Percentiles rank a stretch among this genome's conserved stretches.
phyloP scores from a whole-genome alignment of 2,797 vertebrate genomes.

The Fistularia commersonii region DNA sequence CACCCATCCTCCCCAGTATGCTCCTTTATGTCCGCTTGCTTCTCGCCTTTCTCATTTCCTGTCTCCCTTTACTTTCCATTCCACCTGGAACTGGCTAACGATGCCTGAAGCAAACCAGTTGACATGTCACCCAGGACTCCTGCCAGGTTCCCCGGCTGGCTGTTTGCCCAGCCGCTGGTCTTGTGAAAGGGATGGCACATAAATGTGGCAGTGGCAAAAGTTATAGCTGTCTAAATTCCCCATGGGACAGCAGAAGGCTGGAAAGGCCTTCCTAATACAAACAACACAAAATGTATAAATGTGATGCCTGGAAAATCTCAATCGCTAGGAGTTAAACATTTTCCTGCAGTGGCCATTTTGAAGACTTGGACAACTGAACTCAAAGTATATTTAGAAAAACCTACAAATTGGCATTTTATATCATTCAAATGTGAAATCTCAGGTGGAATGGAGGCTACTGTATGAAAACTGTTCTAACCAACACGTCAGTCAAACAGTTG shows the following conservation, averaged over 20 bases:
- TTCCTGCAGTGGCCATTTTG: conserved; percentile 36
- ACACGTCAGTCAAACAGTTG: too few species aligned
- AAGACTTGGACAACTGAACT: conserved; percentile 6
- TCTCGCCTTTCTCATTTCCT: conserved; percentile 15
- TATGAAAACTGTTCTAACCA: too few species aligned
- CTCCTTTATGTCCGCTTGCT: conserved; percentile 21
- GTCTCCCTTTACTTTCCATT: conserved; percentile 1
- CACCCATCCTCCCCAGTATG: conserved; percentile 1
- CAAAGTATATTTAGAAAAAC: too few species aligned
- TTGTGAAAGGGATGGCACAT: conserved; percentile 56
- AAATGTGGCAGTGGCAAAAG: conserved; percentile 43
- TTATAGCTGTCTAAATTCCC: conserved; percentile 48
- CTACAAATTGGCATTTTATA: too few species aligned
- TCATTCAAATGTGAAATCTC: too few species aligned
- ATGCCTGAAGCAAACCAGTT: conserved; percentile 17
- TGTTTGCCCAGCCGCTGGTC: conserved; percentile 43
- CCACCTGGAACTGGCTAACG: conserved; percentile 28
- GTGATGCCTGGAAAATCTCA: not conserved
- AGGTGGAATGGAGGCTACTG: too few species aligned
- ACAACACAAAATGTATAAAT: conserved; percentile 9
- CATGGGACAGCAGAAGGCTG: conserved; percentile 16
- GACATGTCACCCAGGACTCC: conserved; percentile 34
- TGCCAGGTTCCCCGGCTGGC: conserved; percentile 24
- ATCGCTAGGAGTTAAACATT: conserved; percentile 46
- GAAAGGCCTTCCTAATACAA: conserved; percentile 23